Evolutionary conservation across 1,140 invertebrate genomes (phyloP).

Genomic region (Wiebesia pumilae): DNA sequence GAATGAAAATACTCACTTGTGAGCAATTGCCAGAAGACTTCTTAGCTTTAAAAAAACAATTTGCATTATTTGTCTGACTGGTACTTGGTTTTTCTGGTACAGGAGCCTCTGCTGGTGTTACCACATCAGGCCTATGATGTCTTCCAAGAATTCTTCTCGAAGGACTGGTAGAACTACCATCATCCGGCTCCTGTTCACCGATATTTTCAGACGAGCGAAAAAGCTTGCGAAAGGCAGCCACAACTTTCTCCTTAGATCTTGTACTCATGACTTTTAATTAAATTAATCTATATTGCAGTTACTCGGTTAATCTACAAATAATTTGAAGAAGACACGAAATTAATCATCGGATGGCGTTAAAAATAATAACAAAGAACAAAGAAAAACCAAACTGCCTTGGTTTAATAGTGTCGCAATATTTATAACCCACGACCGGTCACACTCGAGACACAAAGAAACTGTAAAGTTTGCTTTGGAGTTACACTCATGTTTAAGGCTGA

Average conservation of each 20-base stretch:
- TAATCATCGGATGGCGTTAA: not conserved
- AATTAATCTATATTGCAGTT: slow-evolving; percentile 2
- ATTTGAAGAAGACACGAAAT: not conserved
- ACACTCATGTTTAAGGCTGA: not conserved
- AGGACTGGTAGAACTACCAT: slow-evolving; percentile 74
- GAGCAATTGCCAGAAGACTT: slow-evolving; percentile 59
- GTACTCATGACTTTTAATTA: slow-evolving; percentile 79
- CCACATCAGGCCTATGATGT: slow-evolving; percentile 77
- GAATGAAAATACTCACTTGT: slow-evolving; percentile 43
- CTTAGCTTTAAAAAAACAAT: slow-evolving; percentile 69
- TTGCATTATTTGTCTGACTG: slow-evolving; percentile 61
- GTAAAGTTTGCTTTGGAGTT: not conserved
- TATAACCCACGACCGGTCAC: not conserved
- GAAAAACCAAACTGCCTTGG: slow-evolving; percentile 32
- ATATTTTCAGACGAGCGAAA: slow-evolving; percentile 82
- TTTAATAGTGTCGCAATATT: slow-evolving; percentile 21
- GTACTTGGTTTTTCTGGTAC: slow-evolving; percentile 76
- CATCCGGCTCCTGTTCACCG: slow-evolving; percentile 76
- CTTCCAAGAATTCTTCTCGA: slow-evolving; percentile 77
- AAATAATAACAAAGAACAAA: not conserved
- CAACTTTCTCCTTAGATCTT: slow-evolving; percentile 83
- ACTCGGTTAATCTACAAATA: slow-evolving; percentile 39
- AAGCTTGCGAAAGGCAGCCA: slow-evolving; percentile 84
- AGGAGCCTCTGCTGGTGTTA: slow-evolving; percentile 79
- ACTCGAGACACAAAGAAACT: slow-evolving; percentile 15